These are phyloP conservation scores for Ecdyonurus torrentis DNA, from an alignment of 2,888 invertebrate genomes.

Conservation along the genomic window DNA sequence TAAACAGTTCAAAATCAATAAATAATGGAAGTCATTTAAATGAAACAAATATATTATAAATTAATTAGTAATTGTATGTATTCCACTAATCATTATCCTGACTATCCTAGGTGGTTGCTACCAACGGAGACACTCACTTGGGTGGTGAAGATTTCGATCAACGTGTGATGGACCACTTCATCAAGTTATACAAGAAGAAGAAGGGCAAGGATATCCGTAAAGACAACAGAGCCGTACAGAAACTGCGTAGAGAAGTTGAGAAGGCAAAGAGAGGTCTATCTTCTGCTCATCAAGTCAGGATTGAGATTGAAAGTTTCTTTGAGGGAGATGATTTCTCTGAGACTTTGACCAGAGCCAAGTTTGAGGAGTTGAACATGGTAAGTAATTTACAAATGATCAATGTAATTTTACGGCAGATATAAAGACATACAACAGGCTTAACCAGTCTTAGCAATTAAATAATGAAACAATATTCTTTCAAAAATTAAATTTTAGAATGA, in stretches of 20 bases:
- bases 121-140: constrained; percentile 92
- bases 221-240: constrained; percentile 89
- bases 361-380: constrained; percentile 93
- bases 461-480: too few species aligned
- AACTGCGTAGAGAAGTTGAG: constrained; percentile 90
- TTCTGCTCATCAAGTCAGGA: constrained; percentile 85
- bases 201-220: constrained; percentile 93
- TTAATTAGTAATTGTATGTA: too few species aligned
- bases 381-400: constrained; percentile 14
- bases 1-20: too few species aligned
- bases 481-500: too few species aligned
- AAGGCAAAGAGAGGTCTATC: constrained; percentile 94
- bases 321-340: constrained; percentile 98
- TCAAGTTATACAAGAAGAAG: constrained; percentile 97
- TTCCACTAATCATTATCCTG: too few species aligned
- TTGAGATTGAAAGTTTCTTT: constrained; percentile 97
- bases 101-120: constrained; percentile 46
- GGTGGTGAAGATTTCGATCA: constrained; percentile 99
- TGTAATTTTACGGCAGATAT: too few species aligned
- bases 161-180: constrained; percentile 97
- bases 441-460: too few species aligned
- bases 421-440: too few species aligned
- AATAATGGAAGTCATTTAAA: too few species aligned
- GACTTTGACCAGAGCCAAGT: constrained; percentile 93
- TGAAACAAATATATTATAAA: too few species aligned